phyloP scores from a whole-genome alignment of 2,797 vertebrate species.

The Hozukius guyotensis region DNA sequence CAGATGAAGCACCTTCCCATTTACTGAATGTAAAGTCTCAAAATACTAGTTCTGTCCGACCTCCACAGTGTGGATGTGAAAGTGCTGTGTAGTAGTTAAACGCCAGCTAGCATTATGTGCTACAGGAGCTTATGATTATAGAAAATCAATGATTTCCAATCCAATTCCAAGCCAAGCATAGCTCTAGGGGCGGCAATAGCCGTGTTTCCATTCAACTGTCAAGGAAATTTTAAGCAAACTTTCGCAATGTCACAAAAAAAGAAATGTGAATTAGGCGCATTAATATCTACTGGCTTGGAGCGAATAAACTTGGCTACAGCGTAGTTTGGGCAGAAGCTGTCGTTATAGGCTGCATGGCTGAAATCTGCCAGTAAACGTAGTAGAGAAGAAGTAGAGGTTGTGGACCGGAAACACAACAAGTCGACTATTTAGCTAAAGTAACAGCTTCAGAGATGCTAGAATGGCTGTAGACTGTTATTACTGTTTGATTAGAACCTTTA shows the following conservation, averaged over 20 bases:
- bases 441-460: neutral
- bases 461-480: neutral
- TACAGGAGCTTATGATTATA: neutral
- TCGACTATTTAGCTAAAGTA: neutral
- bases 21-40: neutral
- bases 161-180: no score
- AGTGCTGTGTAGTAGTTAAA: neutral
- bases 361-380: no score
- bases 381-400: neutral
- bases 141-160: neutral
- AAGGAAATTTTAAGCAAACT: neutral
- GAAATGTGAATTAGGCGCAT: no score
- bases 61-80: neutral
- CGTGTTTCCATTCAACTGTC: no score
- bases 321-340: neutral
- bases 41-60: neutral
- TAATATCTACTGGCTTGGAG: no score
- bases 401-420: neutral
- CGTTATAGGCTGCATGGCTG: neutral
- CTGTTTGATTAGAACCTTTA: neutral
- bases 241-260: no score
- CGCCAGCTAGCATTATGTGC: fast-evolving
- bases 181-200: no score
- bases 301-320: no score
- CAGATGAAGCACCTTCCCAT: neutral